Base-by-base conservation (phyloP, 1,140 invertebrate species). In the Vollenhovia emeryi region DNA sequence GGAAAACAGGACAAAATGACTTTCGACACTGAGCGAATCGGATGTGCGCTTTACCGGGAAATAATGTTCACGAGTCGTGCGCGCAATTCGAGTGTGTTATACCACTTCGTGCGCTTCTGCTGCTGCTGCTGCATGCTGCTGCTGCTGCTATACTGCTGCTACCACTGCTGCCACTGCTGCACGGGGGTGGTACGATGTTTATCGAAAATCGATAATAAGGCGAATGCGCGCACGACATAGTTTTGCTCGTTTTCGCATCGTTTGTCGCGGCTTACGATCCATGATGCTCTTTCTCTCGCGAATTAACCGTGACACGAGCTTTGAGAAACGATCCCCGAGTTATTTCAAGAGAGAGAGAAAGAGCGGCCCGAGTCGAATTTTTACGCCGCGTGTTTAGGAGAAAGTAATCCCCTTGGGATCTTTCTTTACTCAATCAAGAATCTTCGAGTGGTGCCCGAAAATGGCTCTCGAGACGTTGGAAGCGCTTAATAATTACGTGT, bases 181-280 rank as follows among this genome's bases (percentile, higher is more conserved):
- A 60, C 15, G 21, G 15, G 24, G 27, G 36, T 76, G 33, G 55
- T 57, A 50, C 43, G 45, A 84, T 84, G 74, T 84, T 76, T 84
- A 84, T 84, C 69, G 82, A 76, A 84, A 75, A 79, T 84, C 74
- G 74, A 75, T 76, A 76, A 84, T 79, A 84, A 84, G 82, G 48
- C 69, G 36, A 66, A 74, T 33, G 48, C 57, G 74, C 59, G 69
- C 36, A 30, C 75, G 57, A 79, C 66, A 59, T 52, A 82, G 78
- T 82, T 82, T 82, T 73, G 50, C 78, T 82, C 66, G 66, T 80
- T 80, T 80, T 80, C 64, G 78, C 64, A 33, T 69, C 50, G 76
- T 71, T 80, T 71, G 48, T 55, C 78, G 78, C 24, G 64, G 64
- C 78, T 69, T 80, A 59, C 66, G 66, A 82, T 73, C 78, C 78